A percentile compares a stretch with the other conserved stretches of the same genome.
These are phyloP conservation scores for Anas platyrhynchos DNA, from an alignment of 2,113 vertebrate species.

Conservation along the genomic window DNA sequence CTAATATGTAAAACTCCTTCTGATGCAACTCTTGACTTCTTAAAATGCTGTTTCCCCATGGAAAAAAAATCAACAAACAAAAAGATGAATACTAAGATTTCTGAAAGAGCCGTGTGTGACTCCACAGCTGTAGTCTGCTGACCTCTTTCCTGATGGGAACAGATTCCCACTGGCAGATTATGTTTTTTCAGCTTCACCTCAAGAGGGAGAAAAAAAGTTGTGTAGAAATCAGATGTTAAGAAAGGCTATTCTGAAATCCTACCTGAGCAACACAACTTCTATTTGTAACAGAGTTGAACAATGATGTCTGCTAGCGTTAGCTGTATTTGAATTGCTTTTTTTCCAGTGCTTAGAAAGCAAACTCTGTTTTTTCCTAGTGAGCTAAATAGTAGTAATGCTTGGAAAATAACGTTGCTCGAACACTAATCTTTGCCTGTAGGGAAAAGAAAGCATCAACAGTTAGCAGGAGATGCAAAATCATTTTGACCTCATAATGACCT, in stretches of 20 bases:
- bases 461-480: neutral
- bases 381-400: neutral
- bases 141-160: neutral
- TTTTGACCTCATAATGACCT: neutral
- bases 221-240: neutral
- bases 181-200: slow-evolving; percentile 56
- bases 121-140: neutral
- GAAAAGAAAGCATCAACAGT: neutral
- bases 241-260: neutral
- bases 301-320: neutral
- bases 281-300: neutral
- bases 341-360: neutral
- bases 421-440: neutral
- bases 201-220: neutral
- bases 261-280: neutral
- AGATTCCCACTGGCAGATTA: neutral
- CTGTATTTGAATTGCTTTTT: neutral
- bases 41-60: neutral
- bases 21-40: neutral
- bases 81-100: neutral
- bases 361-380: neutral
- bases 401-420: neutral
- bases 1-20: neutral
- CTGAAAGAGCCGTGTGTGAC: neutral
- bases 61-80: neutral